These are phyloP conservation scores for Listronotus bonariensis DNA, from an alignment of 1,140 invertebrate species.

Conservation along the genomic window DNA sequence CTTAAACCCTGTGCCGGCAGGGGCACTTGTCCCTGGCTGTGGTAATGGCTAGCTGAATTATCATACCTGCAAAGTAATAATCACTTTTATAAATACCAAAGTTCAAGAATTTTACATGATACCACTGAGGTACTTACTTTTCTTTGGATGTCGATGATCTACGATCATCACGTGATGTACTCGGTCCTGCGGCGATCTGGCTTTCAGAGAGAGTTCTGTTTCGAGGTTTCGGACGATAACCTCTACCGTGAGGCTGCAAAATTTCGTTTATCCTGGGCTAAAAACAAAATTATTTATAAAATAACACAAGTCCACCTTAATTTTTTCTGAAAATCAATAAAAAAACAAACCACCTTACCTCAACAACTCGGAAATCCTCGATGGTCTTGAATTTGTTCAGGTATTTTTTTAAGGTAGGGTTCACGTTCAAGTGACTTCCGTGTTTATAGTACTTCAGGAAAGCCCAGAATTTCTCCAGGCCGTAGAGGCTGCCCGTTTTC, in stretches of 20 bases:
- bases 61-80: slow-evolving; percentile 40
- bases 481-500: slow-evolving; percentile 94
- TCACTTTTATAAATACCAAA: too few species aligned
- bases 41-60: slow-evolving; percentile 30
- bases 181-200: slow-evolving; percentile 32
- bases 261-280: slow-evolving; percentile 44
- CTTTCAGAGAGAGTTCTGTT: slow-evolving; percentile 46
- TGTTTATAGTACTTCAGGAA: slow-evolving; percentile 95
- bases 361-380: slow-evolving; percentile 89
- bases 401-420: slow-evolving; percentile 77
- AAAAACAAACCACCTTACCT: slow-evolving; percentile 55
- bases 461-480: slow-evolving; percentile 98
- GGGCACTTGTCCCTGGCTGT: slow-evolving; percentile 52
- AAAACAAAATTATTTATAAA: background rate
- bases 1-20: slow-evolving; percentile 49
- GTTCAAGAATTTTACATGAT: too few species aligned
- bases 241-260: slow-evolving; percentile 32
- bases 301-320: background rate
- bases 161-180: slow-evolving; percentile 37
- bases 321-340: slow-evolving; percentile 29
- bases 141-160: slow-evolving; percentile 36
- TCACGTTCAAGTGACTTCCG: slow-evolving; percentile 76
- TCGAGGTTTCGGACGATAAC: slow-evolving; percentile 37
- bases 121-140: slow-evolving; percentile 26
- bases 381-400: slow-evolving; percentile 90